A percentile compares a stretch with the other conserved stretches of the same genome.
phyloP scores from a whole-genome alignment of 2,888 invertebrate species.

The Plebejus melissa region DNA sequence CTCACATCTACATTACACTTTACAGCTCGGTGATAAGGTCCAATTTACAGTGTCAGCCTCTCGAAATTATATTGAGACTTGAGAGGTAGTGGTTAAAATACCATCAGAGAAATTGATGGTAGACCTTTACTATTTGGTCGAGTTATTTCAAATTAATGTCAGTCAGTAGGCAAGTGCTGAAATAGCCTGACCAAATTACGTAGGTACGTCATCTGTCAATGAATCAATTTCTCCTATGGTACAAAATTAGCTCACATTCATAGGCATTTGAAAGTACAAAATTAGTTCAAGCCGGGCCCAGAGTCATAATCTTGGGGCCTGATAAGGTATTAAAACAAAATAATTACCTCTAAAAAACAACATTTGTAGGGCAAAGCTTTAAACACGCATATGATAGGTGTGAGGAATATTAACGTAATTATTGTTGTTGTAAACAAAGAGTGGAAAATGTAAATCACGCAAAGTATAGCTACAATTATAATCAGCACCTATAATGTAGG shows the following conservation, averaged over 20 bases:
- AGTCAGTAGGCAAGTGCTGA: not conserved
- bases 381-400: not conserved
- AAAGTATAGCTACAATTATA: not conserved
- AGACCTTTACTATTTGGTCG: not conserved
- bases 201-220: not conserved
- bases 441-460: not conserved
- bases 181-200: not conserved
- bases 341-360: not conserved
- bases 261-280: not conserved
- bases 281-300: not conserved
- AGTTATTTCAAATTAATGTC: not conserved
- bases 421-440: not conserved
- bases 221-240: too few relatives aligned
- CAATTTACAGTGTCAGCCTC: not conserved
- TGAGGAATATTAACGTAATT: not conserved
- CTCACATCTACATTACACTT: slow-evolving; percentile 54
- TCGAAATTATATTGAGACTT: not conserved
- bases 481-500: not conserved
- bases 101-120: not conserved
- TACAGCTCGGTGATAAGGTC: not conserved
- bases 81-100: slow-evolving; percentile 34
- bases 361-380: not conserved
- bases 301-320: not conserved
- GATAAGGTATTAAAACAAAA: not conserved
- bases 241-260: too few relatives aligned